Percentiles rank a stretch among this genome's conserved stretches.
These are phyloP conservation scores for Digitonthophagus gazella DNA, from an alignment of 2,888 invertebrate species.

Conservation along the genomic window DNA sequence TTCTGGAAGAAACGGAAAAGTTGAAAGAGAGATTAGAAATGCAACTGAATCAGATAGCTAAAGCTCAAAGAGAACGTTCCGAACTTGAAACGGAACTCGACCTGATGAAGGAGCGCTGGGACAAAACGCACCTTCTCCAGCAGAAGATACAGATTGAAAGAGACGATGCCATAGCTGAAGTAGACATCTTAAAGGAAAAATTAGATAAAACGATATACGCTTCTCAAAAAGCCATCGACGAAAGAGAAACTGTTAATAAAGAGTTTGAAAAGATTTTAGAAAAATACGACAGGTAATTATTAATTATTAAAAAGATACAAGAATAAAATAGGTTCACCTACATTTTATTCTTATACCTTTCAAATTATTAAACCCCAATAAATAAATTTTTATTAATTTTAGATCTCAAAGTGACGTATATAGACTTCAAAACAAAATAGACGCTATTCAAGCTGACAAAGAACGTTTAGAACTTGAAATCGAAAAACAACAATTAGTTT, in stretches of 20 bases:
- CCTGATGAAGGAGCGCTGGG: constrained; percentile 82
- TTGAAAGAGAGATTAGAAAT: constrained; percentile 80
- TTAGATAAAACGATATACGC: constrained; percentile 82
- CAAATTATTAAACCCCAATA: not conserved
- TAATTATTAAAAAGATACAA: not conserved
- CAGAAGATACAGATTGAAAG: constrained; percentile 85
- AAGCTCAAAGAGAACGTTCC: constrained; percentile 82
- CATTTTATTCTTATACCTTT: constrained; percentile 3
- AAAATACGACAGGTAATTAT: constrained; percentile 82
- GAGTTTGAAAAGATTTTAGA: constrained; percentile 91
- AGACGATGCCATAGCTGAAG: constrained; percentile 81
- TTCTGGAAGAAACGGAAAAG: constrained; percentile 77
- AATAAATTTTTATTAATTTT: constrained; percentile 33
- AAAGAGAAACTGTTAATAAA: constrained; percentile 83
- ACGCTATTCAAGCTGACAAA: constrained; percentile 83
- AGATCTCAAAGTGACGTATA: constrained; percentile 89
- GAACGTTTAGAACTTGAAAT: constrained; percentile 82
- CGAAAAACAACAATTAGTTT: constrained; percentile 78
- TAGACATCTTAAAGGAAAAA: constrained; percentile 86
- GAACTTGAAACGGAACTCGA: constrained; percentile 83
- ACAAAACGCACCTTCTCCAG: constrained; percentile 79
- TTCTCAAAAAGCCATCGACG: constrained; percentile 81
- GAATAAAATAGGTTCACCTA: not conserved
- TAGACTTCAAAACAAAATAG: constrained; percentile 83
- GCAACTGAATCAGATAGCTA: constrained; percentile 75